Percentiles rank a stretch among this genome's conserved stretches.
These are phyloP conservation scores for Arion vulgaris DNA, from an alignment of 1,140 invertebrate genomes.

Conservation along the genomic window DNA sequence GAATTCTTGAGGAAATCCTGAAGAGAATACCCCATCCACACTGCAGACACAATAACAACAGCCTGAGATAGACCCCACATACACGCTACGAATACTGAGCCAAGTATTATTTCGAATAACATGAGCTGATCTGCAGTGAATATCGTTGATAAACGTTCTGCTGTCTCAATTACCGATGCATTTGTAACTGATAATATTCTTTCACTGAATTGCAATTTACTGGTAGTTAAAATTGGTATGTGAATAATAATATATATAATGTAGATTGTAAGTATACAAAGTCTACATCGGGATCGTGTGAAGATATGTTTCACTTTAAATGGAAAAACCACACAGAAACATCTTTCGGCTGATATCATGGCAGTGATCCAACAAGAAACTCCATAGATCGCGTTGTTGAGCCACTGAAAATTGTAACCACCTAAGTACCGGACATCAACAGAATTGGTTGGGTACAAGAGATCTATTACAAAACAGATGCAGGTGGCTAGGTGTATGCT, in stretches of 20 bases:
- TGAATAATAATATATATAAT: background rate
- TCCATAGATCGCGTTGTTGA: too few species aligned
- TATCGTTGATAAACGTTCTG: background rate
- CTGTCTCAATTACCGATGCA: background rate
- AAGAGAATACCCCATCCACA: too few species aligned
- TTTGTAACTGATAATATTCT: background rate
- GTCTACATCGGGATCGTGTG: background rate
- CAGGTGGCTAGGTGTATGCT: background rate
- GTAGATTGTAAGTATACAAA: background rate
- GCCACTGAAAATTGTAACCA: background rate
- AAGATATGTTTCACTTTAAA: background rate
- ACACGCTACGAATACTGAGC: background rate
- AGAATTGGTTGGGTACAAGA: background rate
- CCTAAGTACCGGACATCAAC: background rate
- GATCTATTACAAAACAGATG: background rate
- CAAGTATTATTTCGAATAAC: background rate
- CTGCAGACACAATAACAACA: too few species aligned
- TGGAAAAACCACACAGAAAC: constrained; percentile 4
- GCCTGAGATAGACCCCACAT: too few species aligned
- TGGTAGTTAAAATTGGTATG: background rate
- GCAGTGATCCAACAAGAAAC: too few species aligned
- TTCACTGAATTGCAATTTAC: background rate
- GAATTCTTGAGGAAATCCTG: too few species aligned
- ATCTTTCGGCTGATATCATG: too few species aligned
- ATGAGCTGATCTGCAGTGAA: background rate